A percentile compares a stretch with the other conserved stretches of the same genome.
Conservation (phyloP, 1,140 invertebrate species). For the Telenomus remus region DNA sequence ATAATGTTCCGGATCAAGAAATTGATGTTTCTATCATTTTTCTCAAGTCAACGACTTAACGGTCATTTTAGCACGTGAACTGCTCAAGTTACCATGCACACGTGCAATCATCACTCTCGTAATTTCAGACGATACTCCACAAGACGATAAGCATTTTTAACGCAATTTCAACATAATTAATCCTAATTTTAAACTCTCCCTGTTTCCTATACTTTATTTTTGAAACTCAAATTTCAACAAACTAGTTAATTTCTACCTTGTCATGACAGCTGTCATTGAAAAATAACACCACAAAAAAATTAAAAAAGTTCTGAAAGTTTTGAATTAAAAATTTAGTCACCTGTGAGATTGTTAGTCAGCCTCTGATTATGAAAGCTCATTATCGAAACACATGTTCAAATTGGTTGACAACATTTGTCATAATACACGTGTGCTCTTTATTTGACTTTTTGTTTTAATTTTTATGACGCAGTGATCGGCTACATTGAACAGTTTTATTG, state of each 20-base stretch:
- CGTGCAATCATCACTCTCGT: constrained; percentile 9
- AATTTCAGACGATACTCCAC: neutral
- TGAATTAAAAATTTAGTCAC: neutral
- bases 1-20: too few species aligned
- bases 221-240: too few species aligned
- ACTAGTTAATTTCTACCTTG: too few species aligned
- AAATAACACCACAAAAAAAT: too few species aligned
- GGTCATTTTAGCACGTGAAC: constrained; percentile 15
- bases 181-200: neutral
- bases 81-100: constrained; percentile 4
- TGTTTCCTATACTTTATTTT: neutral
- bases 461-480: constrained; percentile 24
- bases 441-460: constrained; percentile 10
- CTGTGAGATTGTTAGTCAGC: too few species aligned
- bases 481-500: constrained; percentile 28
- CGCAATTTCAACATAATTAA: neutral
- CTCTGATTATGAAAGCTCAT: constrained; percentile 18
- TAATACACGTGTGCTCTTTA: constrained; percentile 28
- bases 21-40: constrained; percentile 16
- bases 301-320: neutral
- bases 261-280: neutral
- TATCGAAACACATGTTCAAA: constrained; percentile 25
- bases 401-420: constrained; percentile 19
- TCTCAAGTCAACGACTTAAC: constrained; percentile 28
- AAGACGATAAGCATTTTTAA: constrained; percentile 4